Evolutionary conservation across 2,113 vertebrate genomes (phyloP).

Genomic region (Gila orcuttii): DNA sequence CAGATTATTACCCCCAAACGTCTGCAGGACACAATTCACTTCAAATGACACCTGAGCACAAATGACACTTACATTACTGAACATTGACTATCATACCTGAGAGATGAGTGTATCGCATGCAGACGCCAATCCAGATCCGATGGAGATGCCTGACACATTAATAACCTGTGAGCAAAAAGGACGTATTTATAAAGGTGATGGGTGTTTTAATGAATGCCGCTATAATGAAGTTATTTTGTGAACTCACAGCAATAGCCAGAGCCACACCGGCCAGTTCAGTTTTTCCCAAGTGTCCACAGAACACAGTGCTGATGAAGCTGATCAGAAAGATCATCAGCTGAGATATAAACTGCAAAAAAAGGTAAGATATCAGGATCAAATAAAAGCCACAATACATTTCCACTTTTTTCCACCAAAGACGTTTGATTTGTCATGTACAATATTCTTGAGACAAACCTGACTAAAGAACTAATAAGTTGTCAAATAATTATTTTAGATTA

Average conservation of each 20-base stretch:
- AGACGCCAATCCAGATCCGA: slow-evolving; percentile 84
- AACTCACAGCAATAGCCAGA: slow-evolving; percentile 80
- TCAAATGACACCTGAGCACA: not conserved
- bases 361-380: not conserved
- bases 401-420: no score
- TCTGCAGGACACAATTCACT: slow-evolving; percentile 68
- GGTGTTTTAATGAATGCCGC: not conserved
- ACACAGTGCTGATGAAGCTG: slow-evolving; percentile 87
- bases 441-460: not conserved
- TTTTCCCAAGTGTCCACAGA: slow-evolving; percentile 90
- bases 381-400: not conserved
- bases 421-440: not conserved
- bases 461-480: not conserved
- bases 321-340: slow-evolving; percentile 88
- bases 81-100: slow-evolving; percentile 75
- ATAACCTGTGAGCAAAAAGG: slow-evolving; percentile 77
- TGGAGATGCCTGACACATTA: slow-evolving; percentile 83
- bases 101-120: slow-evolving; percentile 90
- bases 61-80: slow-evolving; percentile 23
- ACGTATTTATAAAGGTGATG: not conserved
- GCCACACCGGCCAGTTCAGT: slow-evolving; percentile 82
- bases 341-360: slow-evolving; percentile 78
- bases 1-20: slow-evolving; percentile 83
- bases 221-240: not conserved
- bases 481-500: not conserved